Conservation (phyloP, 2,888 invertebrate genomes). For the Sesia bembeciformis region DNA sequence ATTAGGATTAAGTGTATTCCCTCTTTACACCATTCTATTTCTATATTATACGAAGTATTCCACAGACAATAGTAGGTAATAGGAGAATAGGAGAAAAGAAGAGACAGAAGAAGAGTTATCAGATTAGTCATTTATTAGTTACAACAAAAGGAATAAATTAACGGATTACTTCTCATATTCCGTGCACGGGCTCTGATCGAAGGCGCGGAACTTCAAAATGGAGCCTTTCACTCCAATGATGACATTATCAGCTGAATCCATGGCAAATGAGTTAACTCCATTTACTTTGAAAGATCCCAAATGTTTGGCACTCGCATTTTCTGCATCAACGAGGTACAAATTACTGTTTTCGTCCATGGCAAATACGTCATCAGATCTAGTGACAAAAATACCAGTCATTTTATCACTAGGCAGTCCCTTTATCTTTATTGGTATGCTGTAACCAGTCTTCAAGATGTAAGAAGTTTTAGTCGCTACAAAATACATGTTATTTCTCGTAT, state of each 20-base stretch:
- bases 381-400: slow-evolving; percentile 55
- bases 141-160: neutral
- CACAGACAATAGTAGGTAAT: neutral
- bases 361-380: slow-evolving; percentile 47
- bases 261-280: slow-evolving; percentile 56
- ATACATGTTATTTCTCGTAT: slow-evolving; percentile 53
- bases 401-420: slow-evolving; percentile 49
- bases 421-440: slow-evolving; percentile 48
- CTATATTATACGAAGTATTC: too few relatives aligned
- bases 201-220: slow-evolving; percentile 43
- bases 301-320: slow-evolving; percentile 37
- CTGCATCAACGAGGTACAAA: slow-evolving; percentile 41
- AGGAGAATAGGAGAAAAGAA: neutral
- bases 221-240: slow-evolving; percentile 49
- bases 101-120: neutral
- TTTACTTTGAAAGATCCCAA: slow-evolving; percentile 42
- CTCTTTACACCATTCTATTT: too few relatives aligned
- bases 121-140: neutral
- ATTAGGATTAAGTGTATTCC: too few relatives aligned
- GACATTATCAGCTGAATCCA: slow-evolving; percentile 57
- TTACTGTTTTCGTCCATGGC: slow-evolving; percentile 62
- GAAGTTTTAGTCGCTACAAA: slow-evolving; percentile 57
- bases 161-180: slow-evolving; percentile 27
- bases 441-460: slow-evolving; percentile 42
- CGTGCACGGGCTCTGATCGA: slow-evolving; percentile 45